A percentile compares a stretch with the other conserved stretches of the same genome.
These are phyloP conservation scores for Varanus salvator DNA, from an alignment of 2,113 vertebrate species.

Conservation along the genomic window DNA sequence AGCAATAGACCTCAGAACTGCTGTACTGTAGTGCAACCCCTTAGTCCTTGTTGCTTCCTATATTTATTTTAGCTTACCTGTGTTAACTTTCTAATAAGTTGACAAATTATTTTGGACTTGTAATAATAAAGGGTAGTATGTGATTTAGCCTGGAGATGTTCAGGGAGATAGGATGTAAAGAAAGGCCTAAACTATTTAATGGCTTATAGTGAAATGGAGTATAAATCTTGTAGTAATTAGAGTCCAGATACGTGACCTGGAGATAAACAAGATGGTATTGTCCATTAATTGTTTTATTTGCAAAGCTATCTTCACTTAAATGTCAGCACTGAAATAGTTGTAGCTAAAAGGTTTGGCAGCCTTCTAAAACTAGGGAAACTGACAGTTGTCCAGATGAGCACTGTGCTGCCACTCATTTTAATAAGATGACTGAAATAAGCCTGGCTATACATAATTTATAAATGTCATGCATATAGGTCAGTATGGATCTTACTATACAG, in stretches of 20 bases:
- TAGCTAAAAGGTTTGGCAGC: constrained; percentile 21
- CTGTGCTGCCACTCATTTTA: constrained; percentile 41
- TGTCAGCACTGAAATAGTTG: not conserved
- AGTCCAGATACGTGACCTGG: not conserved
- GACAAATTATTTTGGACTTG: not conserved
- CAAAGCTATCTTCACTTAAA: not conserved
- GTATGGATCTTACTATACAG: constrained; percentile 46
- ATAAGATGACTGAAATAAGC: constrained; percentile 13
- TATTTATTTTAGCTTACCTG: not conserved
- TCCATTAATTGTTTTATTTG: not conserved
- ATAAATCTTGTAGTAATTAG: not conserved
- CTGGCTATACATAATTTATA: constrained; percentile 54
- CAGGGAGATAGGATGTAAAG: not conserved
- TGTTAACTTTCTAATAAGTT: not conserved
- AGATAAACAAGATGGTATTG: constrained; percentile 8
- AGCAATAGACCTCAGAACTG: fast-evolving
- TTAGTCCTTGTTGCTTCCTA: fast-evolving
- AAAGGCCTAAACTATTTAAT: not conserved
- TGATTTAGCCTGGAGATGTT: not conserved
- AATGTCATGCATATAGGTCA: constrained; percentile 6
- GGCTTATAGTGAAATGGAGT: not conserved
- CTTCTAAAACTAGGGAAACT: constrained; percentile 38
- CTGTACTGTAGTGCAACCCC: fast-evolving
- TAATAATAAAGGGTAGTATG: fast-evolving
- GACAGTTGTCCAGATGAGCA: constrained; percentile 50